Base-by-base conservation (phyloP, 1,140 invertebrate genomes). In the Bombus breviceps region DNA sequence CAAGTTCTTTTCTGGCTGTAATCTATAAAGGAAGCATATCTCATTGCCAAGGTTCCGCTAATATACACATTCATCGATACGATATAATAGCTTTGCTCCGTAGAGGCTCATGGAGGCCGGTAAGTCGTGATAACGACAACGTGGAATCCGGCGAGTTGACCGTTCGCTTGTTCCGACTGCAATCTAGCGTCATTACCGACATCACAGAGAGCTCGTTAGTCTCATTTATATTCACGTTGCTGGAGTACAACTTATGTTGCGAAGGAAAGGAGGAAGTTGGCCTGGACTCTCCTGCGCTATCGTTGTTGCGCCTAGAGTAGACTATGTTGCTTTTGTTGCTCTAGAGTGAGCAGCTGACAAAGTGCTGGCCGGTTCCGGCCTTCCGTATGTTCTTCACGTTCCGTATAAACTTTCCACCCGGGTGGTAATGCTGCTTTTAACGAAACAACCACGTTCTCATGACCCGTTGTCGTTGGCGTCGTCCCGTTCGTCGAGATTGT, bases 151-250 rank as follows among this genome's bases (percentile, higher is more conserved):
- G 39, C 64, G 41, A 25, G 68, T 75, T 87, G 88, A 86, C 88
- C 80, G 87, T 88, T 71, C 62, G 79, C 78, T 81, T 83, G 72
- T 85, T 86, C 83, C 81, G 83, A 84, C 88, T 86, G 92, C 94
- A 94, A 95, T 95, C 94, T 94, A 95, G 91, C 92, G 92, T 95
- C 94, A 94, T 95, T 94, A 95, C 93, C 86, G 89, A 91, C 94
- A 94, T 94, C 95, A 93, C 94, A 92, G 91, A 92, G 91, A 93
- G 93, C 94, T 95, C 93, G 94, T 95, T 95, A 95, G 94, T 94
- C 94, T 95, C 94, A 94, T 95, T 95, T 95, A 95, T 94, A 95
- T 95, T 91, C 89, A 89, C 88, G 86, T 86, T 87, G 82, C 64
- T 88, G 72, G 81, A 73, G 83, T 77, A 83, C 75, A 83, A 90